phyloP scores from a whole-genome alignment of 2,797 vertebrate species.

The Jordanella pulchra region DNA sequence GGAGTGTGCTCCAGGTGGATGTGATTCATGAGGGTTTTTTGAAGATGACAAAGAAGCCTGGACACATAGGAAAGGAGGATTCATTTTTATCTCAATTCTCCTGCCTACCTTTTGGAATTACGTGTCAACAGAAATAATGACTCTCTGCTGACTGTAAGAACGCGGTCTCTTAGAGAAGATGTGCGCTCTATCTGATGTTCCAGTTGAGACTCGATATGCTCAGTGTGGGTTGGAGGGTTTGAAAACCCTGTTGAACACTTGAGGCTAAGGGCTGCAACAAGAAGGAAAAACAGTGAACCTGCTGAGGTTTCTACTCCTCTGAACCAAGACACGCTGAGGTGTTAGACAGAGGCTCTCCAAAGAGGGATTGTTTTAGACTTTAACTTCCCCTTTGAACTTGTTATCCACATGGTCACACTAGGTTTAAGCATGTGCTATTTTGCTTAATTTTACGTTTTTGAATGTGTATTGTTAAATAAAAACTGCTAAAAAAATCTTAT shows the following conservation, averaged over 20 bases:
- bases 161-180: constrained; percentile 5
- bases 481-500: not conserved
- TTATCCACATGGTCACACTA: not conserved
- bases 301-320: not conserved
- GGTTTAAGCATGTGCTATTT: not conserved
- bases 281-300: not conserved
- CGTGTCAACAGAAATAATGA: constrained; percentile 43
- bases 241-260: not conserved
- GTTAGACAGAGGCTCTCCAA: not conserved
- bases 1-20: constrained; percentile 10
- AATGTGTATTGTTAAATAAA: not conserved
- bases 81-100: constrained; percentile 9
- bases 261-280: not conserved
- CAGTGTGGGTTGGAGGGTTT: constrained; percentile 22
- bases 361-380: not conserved
- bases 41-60: constrained; percentile 1
- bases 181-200: not conserved
- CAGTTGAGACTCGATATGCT: constrained; percentile 17
- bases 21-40: constrained; percentile 5
- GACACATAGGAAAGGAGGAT: not conserved
- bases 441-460: not conserved
- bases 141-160: constrained; percentile 9
- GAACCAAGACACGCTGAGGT: not conserved
- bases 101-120: constrained; percentile 29
- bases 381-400: not conserved